Percentiles rank a stretch among this genome's conserved stretches.
Conservation (phyloP, 2,888 invertebrate species). For the Rhingia rostrata region DNA sequence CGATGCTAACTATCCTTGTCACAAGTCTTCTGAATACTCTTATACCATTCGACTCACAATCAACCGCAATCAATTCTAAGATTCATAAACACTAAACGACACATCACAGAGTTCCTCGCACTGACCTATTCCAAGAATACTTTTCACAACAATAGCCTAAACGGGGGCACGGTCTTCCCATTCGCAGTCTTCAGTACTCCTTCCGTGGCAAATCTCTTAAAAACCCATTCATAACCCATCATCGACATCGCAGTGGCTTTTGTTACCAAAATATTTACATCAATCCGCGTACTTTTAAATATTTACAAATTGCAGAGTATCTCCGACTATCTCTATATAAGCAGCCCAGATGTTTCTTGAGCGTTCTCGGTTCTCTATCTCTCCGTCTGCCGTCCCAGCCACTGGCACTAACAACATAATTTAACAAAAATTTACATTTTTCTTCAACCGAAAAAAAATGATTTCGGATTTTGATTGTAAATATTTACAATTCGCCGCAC, state of each 20-base stretch:
- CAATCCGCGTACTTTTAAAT: slow-evolving; percentile 71
- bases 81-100: slow-evolving; percentile 22
- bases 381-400: too few relatives aligned
- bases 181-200: slow-evolving; percentile 51
- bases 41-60: slow-evolving; percentile 11
- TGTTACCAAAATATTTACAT: slow-evolving; percentile 75
- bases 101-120: slow-evolving; percentile 27
- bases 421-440: slow-evolving; percentile 65
- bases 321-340: slow-evolving; percentile 15
- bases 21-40: background rate
- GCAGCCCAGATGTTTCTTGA: slow-evolving; percentile 51
- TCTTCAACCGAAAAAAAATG: slow-evolving; percentile 49
- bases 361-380: background rate
- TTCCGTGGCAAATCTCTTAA: slow-evolving; percentile 21
- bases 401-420: slow-evolving; percentile 67
- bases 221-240: slow-evolving; percentile 67
- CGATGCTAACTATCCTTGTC: too few relatives aligned
- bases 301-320: slow-evolving; percentile 70
- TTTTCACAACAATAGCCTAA: slow-evolving; percentile 46
- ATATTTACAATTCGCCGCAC: slow-evolving; percentile 73
- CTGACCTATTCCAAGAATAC: slow-evolving; percentile 69
- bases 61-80: slow-evolving; percentile 25
- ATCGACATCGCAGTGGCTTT: slow-evolving; percentile 49
- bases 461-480: slow-evolving; percentile 62
- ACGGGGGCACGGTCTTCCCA: slow-evolving; percentile 21